phyloP scores from a whole-genome alignment of 2,888 invertebrate species.

The Allolobophora icterica region DNA sequence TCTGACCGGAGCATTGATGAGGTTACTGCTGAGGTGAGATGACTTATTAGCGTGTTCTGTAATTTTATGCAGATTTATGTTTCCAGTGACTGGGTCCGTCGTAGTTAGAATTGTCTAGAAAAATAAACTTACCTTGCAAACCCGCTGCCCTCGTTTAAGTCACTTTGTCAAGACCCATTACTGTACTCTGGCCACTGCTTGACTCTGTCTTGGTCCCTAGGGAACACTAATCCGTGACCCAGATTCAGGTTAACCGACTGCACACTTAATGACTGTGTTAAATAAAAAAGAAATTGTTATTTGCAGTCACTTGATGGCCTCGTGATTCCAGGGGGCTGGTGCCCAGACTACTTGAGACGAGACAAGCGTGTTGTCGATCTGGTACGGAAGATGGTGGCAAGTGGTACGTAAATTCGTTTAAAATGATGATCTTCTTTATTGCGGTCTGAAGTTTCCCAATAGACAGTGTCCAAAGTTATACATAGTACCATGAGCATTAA shows the following conservation, averaged over 20 bases:
- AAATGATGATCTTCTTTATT: no score
- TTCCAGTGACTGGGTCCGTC: no score
- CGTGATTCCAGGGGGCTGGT: constrained; percentile 59
- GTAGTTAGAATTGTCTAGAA: no score
- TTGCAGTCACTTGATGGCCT: constrained; percentile 53
- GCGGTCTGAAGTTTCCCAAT: no score
- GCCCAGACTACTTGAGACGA: constrained; percentile 57
- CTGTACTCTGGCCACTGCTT: no score
- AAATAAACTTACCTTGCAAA: no score
- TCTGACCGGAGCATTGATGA: constrained; percentile 53
- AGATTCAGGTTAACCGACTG: not conserved
- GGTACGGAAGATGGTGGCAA: constrained; percentile 51
- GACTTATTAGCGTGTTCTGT: no score
- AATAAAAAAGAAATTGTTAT: not conserved
- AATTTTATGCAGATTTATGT: no score
- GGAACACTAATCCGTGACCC: not conserved
- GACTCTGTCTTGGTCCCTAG: not conserved
- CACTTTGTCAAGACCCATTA: no score
- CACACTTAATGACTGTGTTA: not conserved
- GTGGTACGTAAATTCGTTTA: constrained; percentile 51
- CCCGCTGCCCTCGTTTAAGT: no score
- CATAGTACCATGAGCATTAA: not conserved
- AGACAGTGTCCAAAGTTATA: not conserved
- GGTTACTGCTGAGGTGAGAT: constrained; percentile 37
- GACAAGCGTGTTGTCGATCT: constrained; percentile 55